These are phyloP conservation scores for Dufourea novaeangliae DNA, from an alignment of 1,140 invertebrate species.

Conservation along the genomic window DNA sequence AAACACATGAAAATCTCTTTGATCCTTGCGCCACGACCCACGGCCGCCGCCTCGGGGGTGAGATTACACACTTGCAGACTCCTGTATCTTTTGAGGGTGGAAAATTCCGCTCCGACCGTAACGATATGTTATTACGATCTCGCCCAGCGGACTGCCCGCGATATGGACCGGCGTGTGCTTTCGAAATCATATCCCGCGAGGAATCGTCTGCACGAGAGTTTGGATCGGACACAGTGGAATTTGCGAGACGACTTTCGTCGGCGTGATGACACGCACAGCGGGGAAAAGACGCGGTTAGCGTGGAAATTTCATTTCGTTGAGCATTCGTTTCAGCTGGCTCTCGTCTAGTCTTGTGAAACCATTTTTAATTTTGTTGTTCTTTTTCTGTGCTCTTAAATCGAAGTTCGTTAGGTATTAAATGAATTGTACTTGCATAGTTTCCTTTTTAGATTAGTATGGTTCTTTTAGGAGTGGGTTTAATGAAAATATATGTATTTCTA, in stretches of 20 bases:
- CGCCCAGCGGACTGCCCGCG: slow-evolving; percentile 14
- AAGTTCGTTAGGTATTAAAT: no score
- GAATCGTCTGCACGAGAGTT: not conserved
- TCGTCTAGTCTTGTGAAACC: no score
- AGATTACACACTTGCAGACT: slow-evolving; percentile 56
- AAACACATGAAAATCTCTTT: slow-evolving; percentile 54
- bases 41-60: slow-evolving; percentile 33
- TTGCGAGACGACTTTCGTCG: not conserved
- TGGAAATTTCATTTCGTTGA: not conserved
- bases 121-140: slow-evolving; percentile 64
- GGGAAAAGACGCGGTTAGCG: not conserved
- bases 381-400: no score
- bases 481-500: no score
- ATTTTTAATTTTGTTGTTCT: no score
- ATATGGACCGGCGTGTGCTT: not conserved
- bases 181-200: not conserved
- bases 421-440: no score
- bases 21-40: slow-evolving; percentile 53
- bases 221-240: not conserved
- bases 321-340: not conserved
- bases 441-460: no score
- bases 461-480: no score
- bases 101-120: slow-evolving; percentile 59
- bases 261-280: not conserved
- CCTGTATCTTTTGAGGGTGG: slow-evolving; percentile 56